Conservation (phyloP, 2,797 vertebrate species). For the Morelia viridis region DNA sequence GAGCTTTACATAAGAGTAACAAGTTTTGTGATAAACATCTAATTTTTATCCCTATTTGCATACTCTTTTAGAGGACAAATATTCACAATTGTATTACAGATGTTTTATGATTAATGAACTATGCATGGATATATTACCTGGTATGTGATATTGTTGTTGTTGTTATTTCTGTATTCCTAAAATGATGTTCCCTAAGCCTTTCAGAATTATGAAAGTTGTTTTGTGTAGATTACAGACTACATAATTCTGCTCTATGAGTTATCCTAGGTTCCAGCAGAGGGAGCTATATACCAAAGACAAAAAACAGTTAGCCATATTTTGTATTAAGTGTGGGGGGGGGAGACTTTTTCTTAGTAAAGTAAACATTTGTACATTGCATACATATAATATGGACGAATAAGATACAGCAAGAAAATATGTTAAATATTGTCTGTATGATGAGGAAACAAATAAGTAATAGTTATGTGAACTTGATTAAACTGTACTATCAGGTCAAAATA, state of each 20-base stretch:
- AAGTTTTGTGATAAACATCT: background rate
- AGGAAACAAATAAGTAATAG: slow-evolving; percentile 17
- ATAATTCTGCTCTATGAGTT: slow-evolving; percentile 41
- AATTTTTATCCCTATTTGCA: background rate
- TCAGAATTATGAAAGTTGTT: slow-evolving; percentile 14
- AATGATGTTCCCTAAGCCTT: slow-evolving; percentile 20
- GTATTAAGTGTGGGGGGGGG: slow-evolving; percentile 8
- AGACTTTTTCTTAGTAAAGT: background rate
- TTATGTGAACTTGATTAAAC: background rate
- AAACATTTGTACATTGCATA: background rate
- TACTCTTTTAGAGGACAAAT: background rate
- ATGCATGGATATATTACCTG: slow-evolving; percentile 30
- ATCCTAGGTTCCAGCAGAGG: slow-evolving; percentile 64
- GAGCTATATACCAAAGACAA: slow-evolving; percentile 60
- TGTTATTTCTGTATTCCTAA: slow-evolving; percentile 39
- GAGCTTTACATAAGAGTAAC: background rate
- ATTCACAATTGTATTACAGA: background rate
- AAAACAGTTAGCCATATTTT: slow-evolving; percentile 5
- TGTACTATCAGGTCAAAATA: background rate
- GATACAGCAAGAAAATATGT: background rate
- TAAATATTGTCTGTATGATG: background rate
- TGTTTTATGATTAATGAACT: slow-evolving; percentile 20
- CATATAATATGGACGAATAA: background rate
- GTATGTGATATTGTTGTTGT: background rate
- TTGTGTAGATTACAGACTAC: slow-evolving; percentile 5